phyloP scores from a whole-genome alignment of 2,113 vertebrate species.

The Smithornis capensis region DNA sequence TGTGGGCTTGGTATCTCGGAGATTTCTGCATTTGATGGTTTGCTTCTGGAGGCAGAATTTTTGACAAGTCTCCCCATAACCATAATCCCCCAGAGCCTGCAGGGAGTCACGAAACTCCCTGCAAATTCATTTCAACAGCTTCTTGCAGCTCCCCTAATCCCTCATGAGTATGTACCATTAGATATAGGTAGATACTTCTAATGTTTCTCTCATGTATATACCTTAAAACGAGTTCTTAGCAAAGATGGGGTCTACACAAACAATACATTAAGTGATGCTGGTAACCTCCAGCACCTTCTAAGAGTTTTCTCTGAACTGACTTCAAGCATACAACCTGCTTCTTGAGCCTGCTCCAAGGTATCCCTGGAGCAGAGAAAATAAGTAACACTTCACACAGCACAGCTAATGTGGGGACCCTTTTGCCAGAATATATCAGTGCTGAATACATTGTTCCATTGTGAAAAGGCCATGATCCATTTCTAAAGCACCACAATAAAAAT shows the following conservation, averaged over 20 bases:
- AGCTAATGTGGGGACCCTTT: neutral
- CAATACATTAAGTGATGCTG: neutral
- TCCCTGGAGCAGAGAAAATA: neutral
- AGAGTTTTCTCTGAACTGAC: neutral
- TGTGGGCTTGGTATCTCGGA: neutral
- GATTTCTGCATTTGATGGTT: neutral
- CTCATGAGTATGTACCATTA: neutral
- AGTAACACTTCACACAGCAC: neutral
- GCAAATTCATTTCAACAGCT: neutral
- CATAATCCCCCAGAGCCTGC: neutral
- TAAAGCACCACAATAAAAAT: neutral
- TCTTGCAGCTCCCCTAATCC: neutral
- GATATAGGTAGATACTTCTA: neutral
- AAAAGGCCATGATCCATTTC: neutral
- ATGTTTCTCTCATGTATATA: neutral
- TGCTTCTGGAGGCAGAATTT: neutral
- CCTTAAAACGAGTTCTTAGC: neutral
- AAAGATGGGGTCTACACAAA: neutral
- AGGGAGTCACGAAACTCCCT: neutral
- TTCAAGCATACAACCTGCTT: neutral
- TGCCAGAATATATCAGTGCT: neutral
- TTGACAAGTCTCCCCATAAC: neutral
- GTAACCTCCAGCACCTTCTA: neutral
- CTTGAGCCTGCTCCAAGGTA: neutral
- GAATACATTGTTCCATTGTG: neutral